These are phyloP conservation scores for Metopolophium dirhodum DNA, from an alignment of 1,140 invertebrate species.

Conservation along the genomic window DNA sequence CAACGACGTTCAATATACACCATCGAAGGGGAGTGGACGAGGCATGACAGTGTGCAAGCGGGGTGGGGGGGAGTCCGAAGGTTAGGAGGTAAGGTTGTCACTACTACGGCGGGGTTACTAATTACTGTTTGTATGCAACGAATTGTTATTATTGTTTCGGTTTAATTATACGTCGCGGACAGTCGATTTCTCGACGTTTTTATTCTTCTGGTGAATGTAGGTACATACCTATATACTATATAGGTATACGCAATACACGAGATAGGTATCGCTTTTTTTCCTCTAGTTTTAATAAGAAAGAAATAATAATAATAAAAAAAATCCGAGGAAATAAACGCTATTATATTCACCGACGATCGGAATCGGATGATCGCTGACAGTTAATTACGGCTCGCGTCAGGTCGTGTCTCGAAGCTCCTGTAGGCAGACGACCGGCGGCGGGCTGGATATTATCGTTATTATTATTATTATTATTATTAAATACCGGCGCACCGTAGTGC, in stretches of 20 bases:
- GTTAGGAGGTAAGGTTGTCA: constrained; percentile 1
- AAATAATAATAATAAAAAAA: not conserved
- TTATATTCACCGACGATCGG: constrained; percentile 15
- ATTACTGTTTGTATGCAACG: not conserved
- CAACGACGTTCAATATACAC: too few species aligned
- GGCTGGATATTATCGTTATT: constrained; percentile 23
- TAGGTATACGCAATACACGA: not conserved
- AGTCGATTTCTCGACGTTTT: constrained; percentile 37
- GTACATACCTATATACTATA: not conserved
- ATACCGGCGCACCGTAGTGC: not conserved
- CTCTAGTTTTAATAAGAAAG: constrained; percentile 23
- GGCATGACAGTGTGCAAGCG: not conserved
- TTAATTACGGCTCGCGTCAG: constrained; percentile 48
- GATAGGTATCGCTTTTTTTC: not conserved
- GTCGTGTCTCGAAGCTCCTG: constrained; percentile 42
- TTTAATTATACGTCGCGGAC: constrained; percentile 45
- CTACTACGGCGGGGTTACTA: not conserved
- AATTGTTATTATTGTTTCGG: constrained; percentile 32
- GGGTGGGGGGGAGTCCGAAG: not conserved
- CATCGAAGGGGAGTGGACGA: not conserved
- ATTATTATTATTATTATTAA: constrained; percentile 41
- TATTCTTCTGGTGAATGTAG: not conserved
- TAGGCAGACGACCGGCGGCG: not conserved
- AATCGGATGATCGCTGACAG: constrained; percentile 54
- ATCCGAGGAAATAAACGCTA: constrained; percentile 19